These are phyloP conservation scores for Zootoca vivipara DNA, from an alignment of 2,113 vertebrate genomes.

Conservation along the genomic window DNA sequence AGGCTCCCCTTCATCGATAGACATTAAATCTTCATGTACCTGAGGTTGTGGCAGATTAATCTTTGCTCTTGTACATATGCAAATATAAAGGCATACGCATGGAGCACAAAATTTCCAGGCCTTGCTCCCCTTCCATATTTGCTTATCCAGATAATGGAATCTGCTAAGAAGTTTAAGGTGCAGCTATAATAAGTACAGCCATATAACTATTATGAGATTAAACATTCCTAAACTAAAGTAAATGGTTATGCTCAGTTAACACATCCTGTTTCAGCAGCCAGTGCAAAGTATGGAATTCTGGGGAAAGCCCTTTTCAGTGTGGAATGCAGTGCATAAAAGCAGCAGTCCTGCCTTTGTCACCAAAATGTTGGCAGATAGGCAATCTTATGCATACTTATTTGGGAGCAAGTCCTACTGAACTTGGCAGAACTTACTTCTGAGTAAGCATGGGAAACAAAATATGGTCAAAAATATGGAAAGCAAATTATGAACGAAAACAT, in stretches of 20 bases:
- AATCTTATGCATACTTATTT: neutral
- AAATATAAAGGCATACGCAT: neutral
- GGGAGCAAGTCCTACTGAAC: neutral
- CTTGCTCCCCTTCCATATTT: neutral
- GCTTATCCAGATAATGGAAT: neutral
- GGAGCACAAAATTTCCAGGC: neutral
- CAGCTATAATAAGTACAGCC: neutral
- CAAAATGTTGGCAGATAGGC: neutral
- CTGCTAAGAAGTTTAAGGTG: neutral
- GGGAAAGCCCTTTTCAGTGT: neutral
- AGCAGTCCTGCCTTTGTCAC: neutral
- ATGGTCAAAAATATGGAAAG: too few species aligned
- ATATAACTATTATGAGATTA: neutral
- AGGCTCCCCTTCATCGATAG: too few species aligned
- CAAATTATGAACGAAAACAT: too few species aligned
- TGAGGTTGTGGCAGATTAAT: neutral
- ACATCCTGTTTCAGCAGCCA: neutral
- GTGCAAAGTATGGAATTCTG: neutral
- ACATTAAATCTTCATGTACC: neutral
- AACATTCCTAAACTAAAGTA: neutral
- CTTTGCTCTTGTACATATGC: neutral
- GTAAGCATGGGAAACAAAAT: too few species aligned
- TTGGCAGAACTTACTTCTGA: neutral
- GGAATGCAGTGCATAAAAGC: neutral
- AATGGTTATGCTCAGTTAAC: neutral